Evolutionary conservation across 2,888 invertebrate species (phyloP).

Genomic region (Hedychridium roseum): DNA sequence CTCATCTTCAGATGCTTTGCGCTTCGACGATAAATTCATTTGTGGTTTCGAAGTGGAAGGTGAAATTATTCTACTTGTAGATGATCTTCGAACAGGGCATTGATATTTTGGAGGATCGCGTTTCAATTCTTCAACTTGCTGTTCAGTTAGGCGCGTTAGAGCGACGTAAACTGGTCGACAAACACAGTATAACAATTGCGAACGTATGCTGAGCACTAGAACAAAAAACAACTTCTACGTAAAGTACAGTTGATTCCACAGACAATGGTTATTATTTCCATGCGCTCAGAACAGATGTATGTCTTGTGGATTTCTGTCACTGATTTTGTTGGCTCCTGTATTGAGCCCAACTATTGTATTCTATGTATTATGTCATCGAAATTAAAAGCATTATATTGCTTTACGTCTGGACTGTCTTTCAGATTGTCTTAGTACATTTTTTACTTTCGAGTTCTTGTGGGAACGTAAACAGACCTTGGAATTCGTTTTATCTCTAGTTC

Average conservation of each 20-base stretch:
- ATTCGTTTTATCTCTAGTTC: too few species aligned
- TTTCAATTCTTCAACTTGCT: slow-evolving; percentile 62
- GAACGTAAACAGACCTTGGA: too few species aligned
- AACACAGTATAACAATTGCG: slow-evolving; percentile 66
- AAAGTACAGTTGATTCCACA: too few species aligned
- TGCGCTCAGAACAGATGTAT: too few species aligned
- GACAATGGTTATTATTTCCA: too few species aligned
- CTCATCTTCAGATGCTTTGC: slow-evolving; percentile 35
- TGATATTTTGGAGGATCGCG: slow-evolving; percentile 40
- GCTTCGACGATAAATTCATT: slow-evolving; percentile 23
- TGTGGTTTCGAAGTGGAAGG: slow-evolving; percentile 18
- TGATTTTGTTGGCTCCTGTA: too few species aligned
- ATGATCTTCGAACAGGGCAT: slow-evolving; percentile 14
- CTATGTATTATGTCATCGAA: too few species aligned
- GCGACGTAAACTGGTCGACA: slow-evolving; percentile 66
- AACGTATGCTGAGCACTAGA: slow-evolving; percentile 51
- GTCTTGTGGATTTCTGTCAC: too few species aligned
- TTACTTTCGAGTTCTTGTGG: slow-evolving; percentile 1
- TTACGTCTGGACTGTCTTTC: not conserved
- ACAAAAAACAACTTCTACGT: slow-evolving; percentile 17
- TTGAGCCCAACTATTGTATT: too few species aligned
- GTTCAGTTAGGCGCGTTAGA: slow-evolving; percentile 63
- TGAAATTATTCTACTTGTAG: slow-evolving; percentile 34
- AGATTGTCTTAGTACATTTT: slow-evolving; percentile 1
- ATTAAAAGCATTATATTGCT: too few species aligned